Conservation (phyloP, 64 coral and sea anemone genomes). For the Trachythela sp. region DNA sequence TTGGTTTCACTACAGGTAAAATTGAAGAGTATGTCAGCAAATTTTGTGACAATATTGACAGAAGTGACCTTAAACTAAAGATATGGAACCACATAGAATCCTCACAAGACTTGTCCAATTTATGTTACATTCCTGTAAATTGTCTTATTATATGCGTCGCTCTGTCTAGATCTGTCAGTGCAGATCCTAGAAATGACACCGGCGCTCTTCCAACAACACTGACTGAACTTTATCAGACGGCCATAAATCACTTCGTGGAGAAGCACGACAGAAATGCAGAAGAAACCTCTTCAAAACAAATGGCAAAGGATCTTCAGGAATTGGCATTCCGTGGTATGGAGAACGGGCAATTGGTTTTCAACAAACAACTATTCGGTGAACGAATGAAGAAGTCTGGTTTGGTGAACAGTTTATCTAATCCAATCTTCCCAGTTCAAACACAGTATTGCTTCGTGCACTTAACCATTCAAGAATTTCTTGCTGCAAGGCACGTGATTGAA, state of each 20-base stretch:
- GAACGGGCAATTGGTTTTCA: background rate
- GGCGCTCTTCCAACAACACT: background rate
- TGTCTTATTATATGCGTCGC: background rate
- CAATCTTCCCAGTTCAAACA: background rate
- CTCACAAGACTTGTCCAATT: background rate
- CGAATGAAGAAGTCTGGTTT: background rate
- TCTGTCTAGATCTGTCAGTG: background rate
- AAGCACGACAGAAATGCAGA: background rate
- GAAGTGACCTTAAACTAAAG: background rate
- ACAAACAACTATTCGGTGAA: background rate
- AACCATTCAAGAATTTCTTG: background rate
- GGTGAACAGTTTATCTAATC: background rate
- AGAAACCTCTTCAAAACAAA: background rate
- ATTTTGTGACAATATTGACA: background rate
- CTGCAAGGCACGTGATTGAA: background rate
- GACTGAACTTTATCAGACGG: background rate
- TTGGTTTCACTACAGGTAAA: background rate
- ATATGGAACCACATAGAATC: background rate
- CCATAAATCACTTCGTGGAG: background rate
- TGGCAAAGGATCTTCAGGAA: background rate
- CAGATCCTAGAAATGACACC: background rate
- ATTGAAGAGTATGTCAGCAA: constrained; percentile 4
- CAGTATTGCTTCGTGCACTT: background rate
- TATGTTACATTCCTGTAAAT: background rate
- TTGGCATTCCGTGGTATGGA: background rate